Conservation (phyloP, 2,797 vertebrate genomes). For the Gymnoscopelus braueri region DNA sequence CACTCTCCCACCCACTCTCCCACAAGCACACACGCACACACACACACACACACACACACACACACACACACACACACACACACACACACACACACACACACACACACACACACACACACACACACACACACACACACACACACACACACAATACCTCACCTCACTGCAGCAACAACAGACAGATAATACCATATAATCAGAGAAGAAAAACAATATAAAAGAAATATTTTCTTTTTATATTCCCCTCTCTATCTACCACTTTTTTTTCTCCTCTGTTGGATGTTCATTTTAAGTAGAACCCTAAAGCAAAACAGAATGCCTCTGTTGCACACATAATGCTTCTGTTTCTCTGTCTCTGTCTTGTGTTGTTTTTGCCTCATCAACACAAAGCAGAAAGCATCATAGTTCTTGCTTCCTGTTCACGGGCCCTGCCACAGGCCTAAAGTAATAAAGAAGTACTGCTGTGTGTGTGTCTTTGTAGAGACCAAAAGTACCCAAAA, state of each 20-base stretch:
- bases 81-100: no score
- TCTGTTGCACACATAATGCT: conserved; percentile 20
- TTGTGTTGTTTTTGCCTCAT: conserved; percentile 67
- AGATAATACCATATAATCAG: conserved; percentile 58
- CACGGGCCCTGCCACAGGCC: conserved; percentile 59
- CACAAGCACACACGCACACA: background rate
- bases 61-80: no score
- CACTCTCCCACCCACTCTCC: background rate
- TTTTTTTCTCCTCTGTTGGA: conserved; percentile 56
- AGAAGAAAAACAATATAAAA: conserved; percentile 73
- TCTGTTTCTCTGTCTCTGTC: conserved; percentile 47
- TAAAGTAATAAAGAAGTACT: conserved; percentile 48
- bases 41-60: background rate
- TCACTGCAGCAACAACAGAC: conserved; percentile 48
- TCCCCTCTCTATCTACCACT: conserved; percentile 41
- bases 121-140: background rate
- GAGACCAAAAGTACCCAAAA: no score
- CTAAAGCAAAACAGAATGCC: conserved; percentile 62
- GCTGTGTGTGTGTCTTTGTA: conserved; percentile 20
- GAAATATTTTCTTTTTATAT: conserved; percentile 68
- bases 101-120: background rate
- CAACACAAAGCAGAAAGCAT: conserved; percentile 61
- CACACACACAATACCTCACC: conserved; percentile 65
- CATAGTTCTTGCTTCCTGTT: conserved; percentile 45
- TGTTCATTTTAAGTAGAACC: conserved; percentile 60